Evolutionary conservation across 2,113 vertebrate species (phyloP), one percentile per base, ranked within the genome.

Genomic region (Phalacrocorax aristotelis): DNA sequence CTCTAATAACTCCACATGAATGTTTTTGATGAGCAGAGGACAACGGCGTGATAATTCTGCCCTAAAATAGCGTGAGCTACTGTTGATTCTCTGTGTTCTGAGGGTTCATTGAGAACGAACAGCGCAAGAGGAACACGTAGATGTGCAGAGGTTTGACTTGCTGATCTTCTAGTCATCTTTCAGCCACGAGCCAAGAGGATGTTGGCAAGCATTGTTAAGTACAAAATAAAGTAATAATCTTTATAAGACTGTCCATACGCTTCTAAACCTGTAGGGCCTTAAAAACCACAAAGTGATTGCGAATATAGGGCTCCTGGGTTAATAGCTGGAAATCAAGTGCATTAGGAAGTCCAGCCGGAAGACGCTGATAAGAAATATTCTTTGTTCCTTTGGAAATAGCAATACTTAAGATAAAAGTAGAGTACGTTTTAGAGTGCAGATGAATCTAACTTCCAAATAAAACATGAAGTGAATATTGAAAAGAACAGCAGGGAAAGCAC

Each of bases 241-340:
- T 93, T 87, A 15, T 42, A 89, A 83, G 89, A 85, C 89, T 22
- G 62, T 85, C 96, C 95, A 84, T 34, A 21, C 32, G 60, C 26
- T 64, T 57, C 30, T 80, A 57, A 93, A 97, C 75, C 90, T 84
- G 69, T 36, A 76, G 87, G 64, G 69, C 44, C 92, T 84, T 88
- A 68, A 86, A 92, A 93, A 93, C 65, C 93, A 94, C 93, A 84
- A 89, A 97, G 89, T 64, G 90, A 83, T 79, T 93, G 94, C n/a
- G 77, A 85, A 51, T 69, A 6, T 11, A 83, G 96, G 96, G 97
- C 94, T 97, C 57, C 83, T 87, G 85, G 98, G 98, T 98, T 98
- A 99, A 99, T 98, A 98, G 98, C 93, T 97, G 92, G 79, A 78
- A 97, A 97, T 95, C 95, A 98, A 97, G 97, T 68, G 94, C 92